Evolutionary conservation across 92 coral and sea anemone species (phyloP), one percentile per base, ranked within the genome.

Genomic region (Epizoanthus scotinus): DNA sequence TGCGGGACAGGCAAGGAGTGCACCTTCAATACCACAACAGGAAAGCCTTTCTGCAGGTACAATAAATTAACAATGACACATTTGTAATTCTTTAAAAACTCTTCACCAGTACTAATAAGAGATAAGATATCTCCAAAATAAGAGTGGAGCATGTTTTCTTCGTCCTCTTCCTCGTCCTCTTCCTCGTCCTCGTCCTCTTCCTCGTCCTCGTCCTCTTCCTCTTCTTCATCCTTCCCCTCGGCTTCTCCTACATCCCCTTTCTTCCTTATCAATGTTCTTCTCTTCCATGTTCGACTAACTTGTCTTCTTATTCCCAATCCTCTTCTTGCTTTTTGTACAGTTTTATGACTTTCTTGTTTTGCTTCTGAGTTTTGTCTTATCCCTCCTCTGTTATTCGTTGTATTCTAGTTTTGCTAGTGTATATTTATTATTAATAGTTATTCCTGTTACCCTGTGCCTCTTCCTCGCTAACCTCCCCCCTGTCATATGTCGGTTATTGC

Each of bases 31-130:
- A 68, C 79, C 10, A 56, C 86, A 2, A 85, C 86, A 14, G 86
- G 86, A 27, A 75, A 60, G 26, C 86, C 92, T 1, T 85, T 78
- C 84, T 89, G 92, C 89, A 84, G 85, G 91, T 88, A 73, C 74
- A 53, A 67, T 6, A 40, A 25, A 15, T 62, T 0, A 14, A 3
- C 3, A 10, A 8, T 47, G 14, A 47, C 13, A 47, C 13, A 1
- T 9, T 47, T 47, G 52, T 7, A 47, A 47, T 47, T 47, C 10
- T 47, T 34, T 47, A 47, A 47, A 47, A 47, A 6, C 52, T 14
- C 52, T 47, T 47, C 2, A 47, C 52, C 52, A 47, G 15, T 13
- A 14, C 10, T 9, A 0, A 13, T 47, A 47, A 47, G 13, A 0
- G 52, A 9, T 9, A 47, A 47, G 52, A 34, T 5, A 34, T 34